Base-by-base conservation (phyloP, 2,888 invertebrate species). In the Periphyllus acericola region DNA sequence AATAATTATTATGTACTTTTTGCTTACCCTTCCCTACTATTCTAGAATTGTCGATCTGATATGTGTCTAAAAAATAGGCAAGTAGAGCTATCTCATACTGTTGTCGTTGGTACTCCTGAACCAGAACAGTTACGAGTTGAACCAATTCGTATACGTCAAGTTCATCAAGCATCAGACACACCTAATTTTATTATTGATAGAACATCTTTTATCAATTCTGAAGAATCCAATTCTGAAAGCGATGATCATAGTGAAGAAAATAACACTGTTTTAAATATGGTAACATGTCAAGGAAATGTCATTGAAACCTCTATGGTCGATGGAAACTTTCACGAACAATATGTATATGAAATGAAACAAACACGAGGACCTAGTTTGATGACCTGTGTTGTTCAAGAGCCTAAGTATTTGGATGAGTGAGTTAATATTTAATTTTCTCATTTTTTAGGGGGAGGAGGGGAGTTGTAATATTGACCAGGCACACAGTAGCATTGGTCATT, bases 271-370 rank as follows among this genome's bases (percentile, higher is more conserved):
- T 40, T 17, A 55, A 86, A 79, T 72, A 87, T 81, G 11, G 74
- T 81, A 34, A 46, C 21, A 25, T 87, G 87, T 34, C 87, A 87
- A 87, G 87, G 87, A 29, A 81, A 55, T 40, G 40, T 19, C 46
- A 46, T 60, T 29, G 66, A 72, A 87, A 87, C 81, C 25, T 19
- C n/a, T 14, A 87, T 87, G 87, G n/a, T 74, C 6, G 87, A 81
- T 40, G 81, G 74, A 17, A 74, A 0, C 40, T 81, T 87, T 75
- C 74, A 87, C 17, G 80, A 80, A 46, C 87, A 87, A n/a, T 87
- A 87, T 87, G 87, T 87, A 46, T 87, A 81, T 81, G 87, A 87
- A 81, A 87, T 87, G 87, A 87, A 87, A 87, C 87, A 87, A 75
- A 87, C 87, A 25, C 72, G 87, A 87, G 87, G 87, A 19, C 87